Base-by-base conservation (phyloP, 1,140 invertebrate genomes). In the Solenopsis invicta region DNA sequence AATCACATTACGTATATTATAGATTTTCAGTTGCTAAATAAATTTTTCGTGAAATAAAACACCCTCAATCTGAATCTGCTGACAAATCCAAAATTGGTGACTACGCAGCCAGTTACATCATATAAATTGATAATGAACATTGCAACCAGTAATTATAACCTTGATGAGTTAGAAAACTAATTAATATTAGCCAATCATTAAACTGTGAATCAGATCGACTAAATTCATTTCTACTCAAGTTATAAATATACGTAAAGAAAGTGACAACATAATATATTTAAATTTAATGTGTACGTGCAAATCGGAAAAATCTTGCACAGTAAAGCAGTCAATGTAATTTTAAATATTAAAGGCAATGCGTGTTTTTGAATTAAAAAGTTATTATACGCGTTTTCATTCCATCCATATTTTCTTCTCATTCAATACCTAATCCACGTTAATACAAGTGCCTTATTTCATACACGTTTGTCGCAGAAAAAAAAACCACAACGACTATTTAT, bases 401-500 rank as follows among this genome's bases (percentile, higher is more conserved):
- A 24, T 0, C 13, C 1, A 24, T 12, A 67, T 52, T 24, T 52
- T 80, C 18, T 41, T 52, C 13, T 62, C 16, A 62, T 62, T 62
- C 13, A 62, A 50, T 52, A 41, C 0, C 2, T 80, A 80, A 52
- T 80, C 18, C 12, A 29, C 34, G 45, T 80, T 2, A 67, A 18
- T 37, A 80, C 45, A 12, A 66, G 5, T 16, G 13, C 50, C 5
- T 24, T 56, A 71, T 56, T 75, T 56, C 10, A 41, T 45, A 41
- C 0, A 2, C 8, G 6, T 81, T 81, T 69, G 64, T 48, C 50
- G 3, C 29, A 59, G 21, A 29, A 29, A 29, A 29, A 29, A 21
- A n/a, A n/a, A 56, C 45, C 3, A 24, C 66, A 56, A n/a, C 16
- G 18, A 77, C 41, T 64, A 64, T 81, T 71, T 34, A 54, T 71